These are phyloP conservation scores for Momotus momota DNA, from an alignment of 2,797 vertebrate genomes.

Conservation along the genomic window DNA sequence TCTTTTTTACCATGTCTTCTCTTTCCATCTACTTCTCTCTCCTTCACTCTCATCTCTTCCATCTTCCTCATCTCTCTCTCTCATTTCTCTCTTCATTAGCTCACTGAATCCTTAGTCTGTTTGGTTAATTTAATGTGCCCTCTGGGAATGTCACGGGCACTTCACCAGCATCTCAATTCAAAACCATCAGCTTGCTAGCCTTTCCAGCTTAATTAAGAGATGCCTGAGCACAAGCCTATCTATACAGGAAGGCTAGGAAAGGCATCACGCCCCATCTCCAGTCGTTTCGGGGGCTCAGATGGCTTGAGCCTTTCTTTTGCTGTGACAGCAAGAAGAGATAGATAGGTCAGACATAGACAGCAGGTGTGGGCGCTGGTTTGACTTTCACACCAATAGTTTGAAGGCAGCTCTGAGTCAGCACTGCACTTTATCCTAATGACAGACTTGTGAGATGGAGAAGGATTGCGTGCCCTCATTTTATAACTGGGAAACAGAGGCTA, in stretches of 20 bases:
- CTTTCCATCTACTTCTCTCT: background rate
- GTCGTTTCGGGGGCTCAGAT: background rate
- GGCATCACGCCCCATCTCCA: background rate
- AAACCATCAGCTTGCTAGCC: slow-evolving; percentile 66
- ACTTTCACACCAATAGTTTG: background rate
- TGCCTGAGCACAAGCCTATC: background rate
- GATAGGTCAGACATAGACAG: background rate
- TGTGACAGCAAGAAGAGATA: background rate
- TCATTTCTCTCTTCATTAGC: slow-evolving; percentile 69
- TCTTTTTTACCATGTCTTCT: background rate
- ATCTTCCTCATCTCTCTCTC: background rate
- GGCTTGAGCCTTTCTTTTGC: background rate
- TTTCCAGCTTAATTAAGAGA: slow-evolving; percentile 72
- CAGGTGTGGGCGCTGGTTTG: background rate
- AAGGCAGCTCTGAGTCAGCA: slow-evolving; percentile 22
- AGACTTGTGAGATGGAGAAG: background rate
- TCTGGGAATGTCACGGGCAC: slow-evolving; percentile 61
- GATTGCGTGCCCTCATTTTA: background rate
- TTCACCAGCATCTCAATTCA: slow-evolving; percentile 56
- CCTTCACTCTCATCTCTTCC: background rate
- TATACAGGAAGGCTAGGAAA: background rate
- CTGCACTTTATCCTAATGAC: background rate
- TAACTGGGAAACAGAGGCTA: background rate
- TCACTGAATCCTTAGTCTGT: slow-evolving; percentile 62
- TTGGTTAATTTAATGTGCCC: slow-evolving; percentile 75